Base-by-base conservation (phyloP, 2,888 invertebrate species). In the Helicoverpa assulta region DNA sequence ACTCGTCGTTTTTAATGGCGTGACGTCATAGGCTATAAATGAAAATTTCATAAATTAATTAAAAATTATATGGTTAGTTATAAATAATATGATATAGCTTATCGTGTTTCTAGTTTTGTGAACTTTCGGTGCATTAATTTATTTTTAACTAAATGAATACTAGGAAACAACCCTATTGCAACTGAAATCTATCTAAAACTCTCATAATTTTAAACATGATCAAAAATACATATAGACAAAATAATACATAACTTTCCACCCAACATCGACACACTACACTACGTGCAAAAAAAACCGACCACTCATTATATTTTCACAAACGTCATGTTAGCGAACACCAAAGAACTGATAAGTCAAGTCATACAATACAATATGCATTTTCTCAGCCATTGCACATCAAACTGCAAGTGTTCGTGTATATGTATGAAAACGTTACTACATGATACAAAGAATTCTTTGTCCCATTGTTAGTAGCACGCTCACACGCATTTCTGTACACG, bases 381-480 rank as follows among this genome's bases (percentile, higher is more conserved):
- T 83, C 81, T 69, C 78, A 75, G 67, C 66, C 70, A 72, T 82
- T 80, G 75, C 82, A 77, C 73, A 82, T 73, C 58, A 65, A 62
- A 54, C 78, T 51, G 71, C 56, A 26, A 56, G 68, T 40, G 55
- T 47, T 67, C 33, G 29, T 69, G 68, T 69, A 66, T 69, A 66
- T 53, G 67, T 83, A 80, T 75, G 76, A 76, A 72, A 79, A 56
- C 51, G 73, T 85, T 83, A 67, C 71, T 80, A 69, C 85, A 91
- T 55, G 52, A 68, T 62, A 82, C 92, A 93, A 92, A 92, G 90
- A 80, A 73, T 78, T 85, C 86, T 92, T 93, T 93, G 92, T 93
- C 77, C 85, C 77, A 93, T 93, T 93, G 92, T 92, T 89, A 72
- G 72, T 55, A 18, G 85, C 84, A 82, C 76, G 76, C 84, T 82